phyloP scores from a whole-genome alignment of 2,888 invertebrate genomes.

The Aleiodes leptofemur region DNA sequence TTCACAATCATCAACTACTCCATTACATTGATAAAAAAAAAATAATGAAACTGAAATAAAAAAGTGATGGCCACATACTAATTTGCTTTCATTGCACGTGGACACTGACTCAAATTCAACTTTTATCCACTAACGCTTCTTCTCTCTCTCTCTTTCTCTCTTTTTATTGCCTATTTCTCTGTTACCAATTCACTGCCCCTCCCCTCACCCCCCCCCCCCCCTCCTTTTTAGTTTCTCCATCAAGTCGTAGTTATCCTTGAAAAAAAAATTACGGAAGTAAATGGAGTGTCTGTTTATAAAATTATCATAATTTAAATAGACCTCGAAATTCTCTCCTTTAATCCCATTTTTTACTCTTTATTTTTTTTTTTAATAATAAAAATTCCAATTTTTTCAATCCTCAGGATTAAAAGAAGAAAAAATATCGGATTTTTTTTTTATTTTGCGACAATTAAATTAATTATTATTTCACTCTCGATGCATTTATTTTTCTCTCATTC shows the following conservation, averaged over 20 bases:
- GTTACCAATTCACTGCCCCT: not conserved
- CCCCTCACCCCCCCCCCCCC: not conserved
- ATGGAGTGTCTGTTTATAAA: constrained; percentile 1
- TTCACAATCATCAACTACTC: no score
- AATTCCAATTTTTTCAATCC: no score
- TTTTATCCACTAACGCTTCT: constrained; percentile 5
- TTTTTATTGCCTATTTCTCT: constrained; percentile 7
- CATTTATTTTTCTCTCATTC: no score
- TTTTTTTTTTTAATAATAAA: no score
- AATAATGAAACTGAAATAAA: constrained; percentile 22
- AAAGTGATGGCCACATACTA: constrained; percentile 34
- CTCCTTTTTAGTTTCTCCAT: not conserved
- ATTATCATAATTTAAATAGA: not conserved
- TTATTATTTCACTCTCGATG: no score
- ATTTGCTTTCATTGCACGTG: constrained; percentile 48
- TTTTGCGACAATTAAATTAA: no score
- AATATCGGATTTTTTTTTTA: no score
- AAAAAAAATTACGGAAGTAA: constrained; percentile 33
- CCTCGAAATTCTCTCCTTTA: no score
- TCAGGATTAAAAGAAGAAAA: no score
- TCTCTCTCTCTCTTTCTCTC: not conserved
- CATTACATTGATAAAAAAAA: not conserved
- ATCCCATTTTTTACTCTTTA: no score
- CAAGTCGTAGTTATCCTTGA: constrained; percentile 39
- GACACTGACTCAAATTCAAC: constrained; percentile 8